Evolutionary conservation across 1,140 invertebrate genomes (phyloP).

Genomic region (Thaumatotibia leucotreta): DNA sequence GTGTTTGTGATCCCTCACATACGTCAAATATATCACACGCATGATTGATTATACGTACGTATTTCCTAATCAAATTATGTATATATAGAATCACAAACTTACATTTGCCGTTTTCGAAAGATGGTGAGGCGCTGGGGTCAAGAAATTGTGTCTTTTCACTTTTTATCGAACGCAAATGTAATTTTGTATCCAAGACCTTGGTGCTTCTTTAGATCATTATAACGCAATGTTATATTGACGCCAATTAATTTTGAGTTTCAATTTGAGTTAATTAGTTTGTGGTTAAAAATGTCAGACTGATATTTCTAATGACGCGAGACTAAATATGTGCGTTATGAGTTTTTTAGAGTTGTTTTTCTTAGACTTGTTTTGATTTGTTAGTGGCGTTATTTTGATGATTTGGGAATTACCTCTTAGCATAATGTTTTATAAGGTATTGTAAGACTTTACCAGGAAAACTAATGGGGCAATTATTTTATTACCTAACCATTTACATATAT

Average conservation of each 20-base stretch:
- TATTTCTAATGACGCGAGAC: neutral
- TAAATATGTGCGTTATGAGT: neutral
- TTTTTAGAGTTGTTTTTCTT: neutral
- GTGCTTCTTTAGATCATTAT: constrained; percentile 4
- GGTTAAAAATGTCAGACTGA: constrained; percentile 10
- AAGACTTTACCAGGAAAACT: too few species aligned
- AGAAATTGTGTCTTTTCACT: neutral
- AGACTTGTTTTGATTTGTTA: neutral
- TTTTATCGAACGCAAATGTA: neutral
- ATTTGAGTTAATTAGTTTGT: constrained; percentile 11
- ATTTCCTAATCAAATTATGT: constrained; percentile 12
- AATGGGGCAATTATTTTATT: too few species aligned
- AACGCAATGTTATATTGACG: constrained; percentile 9
- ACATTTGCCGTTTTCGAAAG: neutral
- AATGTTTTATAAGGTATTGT: too few species aligned
- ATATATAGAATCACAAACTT: neutral
- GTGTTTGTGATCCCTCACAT: constrained; percentile 15
- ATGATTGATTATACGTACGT: constrained; percentile 18
- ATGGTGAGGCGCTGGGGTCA: neutral
- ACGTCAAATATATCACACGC: constrained; percentile 15
- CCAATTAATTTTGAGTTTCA: constrained; percentile 7
- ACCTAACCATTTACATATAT: too few species aligned
- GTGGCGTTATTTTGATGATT: neutral
- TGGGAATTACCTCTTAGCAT: too few species aligned
- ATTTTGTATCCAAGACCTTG: neutral